phyloP scores from a whole-genome alignment of 2,888 invertebrate genomes.

The Hypolimnas misippus region DNA sequence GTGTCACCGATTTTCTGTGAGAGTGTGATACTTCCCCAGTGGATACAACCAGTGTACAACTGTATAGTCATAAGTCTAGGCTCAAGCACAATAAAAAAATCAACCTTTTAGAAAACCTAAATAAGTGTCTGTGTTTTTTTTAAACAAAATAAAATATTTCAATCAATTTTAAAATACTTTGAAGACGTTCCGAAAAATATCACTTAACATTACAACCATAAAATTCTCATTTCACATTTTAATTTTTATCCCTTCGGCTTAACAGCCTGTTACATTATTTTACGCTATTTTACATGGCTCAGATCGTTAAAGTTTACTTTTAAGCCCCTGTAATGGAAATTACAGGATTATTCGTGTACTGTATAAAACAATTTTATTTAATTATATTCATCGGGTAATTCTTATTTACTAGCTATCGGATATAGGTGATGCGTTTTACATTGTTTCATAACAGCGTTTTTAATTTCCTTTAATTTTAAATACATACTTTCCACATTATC shows the following conservation, averaged over 20 bases:
- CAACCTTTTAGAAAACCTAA: no score
- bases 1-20: no score
- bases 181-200: background rate
- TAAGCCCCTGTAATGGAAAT: slow-evolving; percentile 16
- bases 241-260: background rate
- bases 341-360: slow-evolving; percentile 18
- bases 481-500: no score
- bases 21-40: no score
- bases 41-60: no score
- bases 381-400: slow-evolving; percentile 18
- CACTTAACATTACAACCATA: background rate
- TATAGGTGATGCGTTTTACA: background rate
- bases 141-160: no score
- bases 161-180: no score
- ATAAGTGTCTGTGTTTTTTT: no score
- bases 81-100: no score
- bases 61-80: no score
- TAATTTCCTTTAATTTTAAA: no score
- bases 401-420: slow-evolving; percentile 20
- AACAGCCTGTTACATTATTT: background rate
- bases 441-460: background rate
- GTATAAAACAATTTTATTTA: slow-evolving; percentile 24
- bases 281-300: background rate
- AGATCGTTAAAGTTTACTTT: slow-evolving; percentile 4
- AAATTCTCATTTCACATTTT: background rate